Evolutionary conservation across 2,113 vertebrate species (phyloP).

Genomic region (Ammodytes dubius): DNA sequence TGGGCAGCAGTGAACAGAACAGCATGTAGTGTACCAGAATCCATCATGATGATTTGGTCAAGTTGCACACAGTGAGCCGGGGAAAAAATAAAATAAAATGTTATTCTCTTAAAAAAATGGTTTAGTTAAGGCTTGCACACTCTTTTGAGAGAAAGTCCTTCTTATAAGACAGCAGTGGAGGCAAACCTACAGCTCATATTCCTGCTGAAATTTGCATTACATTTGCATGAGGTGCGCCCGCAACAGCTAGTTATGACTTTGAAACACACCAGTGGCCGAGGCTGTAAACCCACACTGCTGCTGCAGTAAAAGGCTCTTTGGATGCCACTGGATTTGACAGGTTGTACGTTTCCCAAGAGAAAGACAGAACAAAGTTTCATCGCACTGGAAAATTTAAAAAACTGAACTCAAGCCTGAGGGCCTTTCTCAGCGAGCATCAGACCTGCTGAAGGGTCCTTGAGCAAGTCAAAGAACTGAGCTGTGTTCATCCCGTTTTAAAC

Average conservation of each 20-base stretch:
- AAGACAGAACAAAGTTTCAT: background rate
- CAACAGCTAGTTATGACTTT: conserved; percentile 65
- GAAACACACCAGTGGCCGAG: conserved; percentile 22
- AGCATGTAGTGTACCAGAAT: background rate
- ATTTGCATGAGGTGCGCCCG: conserved; percentile 69
- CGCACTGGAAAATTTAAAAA: background rate
- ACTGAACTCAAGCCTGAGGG: background rate
- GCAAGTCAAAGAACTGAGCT: background rate
- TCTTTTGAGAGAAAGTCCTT: background rate
- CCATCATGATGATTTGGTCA: background rate
- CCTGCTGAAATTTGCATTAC: conserved; percentile 69
- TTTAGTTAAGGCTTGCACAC: background rate
- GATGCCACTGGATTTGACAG: background rate
- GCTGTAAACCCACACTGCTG: conserved; percentile 9
- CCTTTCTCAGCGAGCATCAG: background rate
- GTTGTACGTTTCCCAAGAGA: background rate
- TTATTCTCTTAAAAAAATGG: too few relatives aligned
- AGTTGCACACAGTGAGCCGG: background rate
- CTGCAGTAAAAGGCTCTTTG: conserved; percentile 3
- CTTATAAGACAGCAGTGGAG: background rate
- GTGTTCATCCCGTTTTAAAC: background rate
- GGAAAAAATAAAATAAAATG: background rate
- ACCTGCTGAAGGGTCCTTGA: background rate
- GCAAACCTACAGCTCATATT: background rate
- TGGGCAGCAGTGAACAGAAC: background rate